Base-by-base conservation (phyloP, 2,797 vertebrate genomes). In the Notamacropus eugenii region DNA sequence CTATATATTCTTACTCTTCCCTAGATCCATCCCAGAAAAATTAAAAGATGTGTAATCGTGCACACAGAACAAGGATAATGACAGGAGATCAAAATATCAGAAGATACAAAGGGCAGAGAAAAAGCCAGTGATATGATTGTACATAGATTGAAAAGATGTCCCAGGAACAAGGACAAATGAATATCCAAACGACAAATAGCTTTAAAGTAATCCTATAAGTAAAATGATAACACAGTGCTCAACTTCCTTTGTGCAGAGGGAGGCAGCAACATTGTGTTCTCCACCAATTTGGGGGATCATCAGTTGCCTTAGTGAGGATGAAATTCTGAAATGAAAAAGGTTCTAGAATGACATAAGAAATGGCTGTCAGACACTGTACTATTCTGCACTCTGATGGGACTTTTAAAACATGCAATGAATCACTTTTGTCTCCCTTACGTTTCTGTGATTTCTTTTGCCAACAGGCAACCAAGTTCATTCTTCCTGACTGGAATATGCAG, bases 1-100 rank as follows among this genome's bases (percentile, higher is more conserved):
- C 91, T 22, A 91, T 74, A 52, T 27, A 24, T 14, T 4, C 90
- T 16, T 62, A 40, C 55, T n/a, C 27, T 55, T 94, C 31, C 50
- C 4, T 31, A 14, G 91, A 52, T 55, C 74, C 91, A 91, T 24
- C 19, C 19, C 19, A 82, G 16, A 46, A n/a, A 27, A 87, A n/a
- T 12, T 91, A 58, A 97, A 91, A 92, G 19, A 67, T 67, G 90
- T 1, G 0, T 24, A 54, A 54, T 59, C n/a, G 5, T 54, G 90
- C 59, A 28, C 95, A 74, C 67, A 87, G 31, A 91, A 90, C 14
- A 94, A 67, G 87, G 67, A 55, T 93, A 91, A 94, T 57, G 10
- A 95, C 91, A 96, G 62, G 91, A 93, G 93, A 90, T 0, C n/a
- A 40, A 74, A 22, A 74, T 19, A 82, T 46, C 24, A 93, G 92